Base-by-base conservation (phyloP, 2,113 vertebrate genomes). In the Ginglymostoma cirratum region DNA sequence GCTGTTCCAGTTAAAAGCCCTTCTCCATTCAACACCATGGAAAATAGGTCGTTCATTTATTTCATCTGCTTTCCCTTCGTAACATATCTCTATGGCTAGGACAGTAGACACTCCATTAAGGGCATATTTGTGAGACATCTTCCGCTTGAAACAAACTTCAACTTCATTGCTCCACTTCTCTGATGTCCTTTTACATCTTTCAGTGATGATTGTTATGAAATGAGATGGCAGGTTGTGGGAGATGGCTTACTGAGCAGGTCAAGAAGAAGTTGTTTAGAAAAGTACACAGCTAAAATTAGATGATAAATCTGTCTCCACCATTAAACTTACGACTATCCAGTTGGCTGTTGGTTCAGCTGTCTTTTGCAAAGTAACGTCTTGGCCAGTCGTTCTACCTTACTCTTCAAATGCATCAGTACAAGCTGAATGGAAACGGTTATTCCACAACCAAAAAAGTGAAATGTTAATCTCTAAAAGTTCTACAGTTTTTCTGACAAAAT, bases 281-380 rank as follows among this genome's bases (percentile, higher is more conserved):
- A 93, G 55, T 66, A n/a, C 30, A 90, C 52, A 66, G 61, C 66
- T 66, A 93, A 93, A 93, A 83, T 83, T 83, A 66, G 61, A 93
- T 61, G 66, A 93, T 93, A 67, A 93, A 93, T 93, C 89, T 93
- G n/a, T 93, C 61, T 5, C 19, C 89, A 17, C 34, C 34, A 66
- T 38, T 6, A 3, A 19, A 21, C 89, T 93, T 34, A 93, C 23
- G 61, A 23, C 34, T 67, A 93, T 65, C 55, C 61, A 38, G 61
- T 93, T 90, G 34, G 34, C 55, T 93, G 89, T 66, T 93, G n/a
- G 17, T 66, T 93, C n/a, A 93, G 89, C 89, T 93, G 89, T 67
- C 30, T 66, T 19, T 38, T 17, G 30, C 87, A 17, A 7, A 67
- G 19, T 38, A 4, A 61, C 23, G 17, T n/a, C 89, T 66, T n/a